Base-by-base conservation (phyloP, 2,113 vertebrate species). In the Furnarius figulus region DNA sequence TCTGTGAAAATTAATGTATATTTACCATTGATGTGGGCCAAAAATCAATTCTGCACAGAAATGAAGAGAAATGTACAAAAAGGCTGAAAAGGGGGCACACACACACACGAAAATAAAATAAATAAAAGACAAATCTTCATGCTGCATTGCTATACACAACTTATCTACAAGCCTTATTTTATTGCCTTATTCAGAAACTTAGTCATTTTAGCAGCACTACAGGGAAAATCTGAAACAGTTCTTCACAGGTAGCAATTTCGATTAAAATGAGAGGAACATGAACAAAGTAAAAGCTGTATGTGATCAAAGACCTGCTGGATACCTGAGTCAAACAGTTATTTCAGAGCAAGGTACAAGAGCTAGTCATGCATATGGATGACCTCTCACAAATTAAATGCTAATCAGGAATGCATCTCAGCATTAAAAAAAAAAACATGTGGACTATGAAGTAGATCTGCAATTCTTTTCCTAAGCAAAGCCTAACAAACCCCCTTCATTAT, bases 361-460 rank as follows among this genome's bases (percentile, higher is more conserved):
- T 78, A 92, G 89, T 95, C 93, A 96, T 97, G 92, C 89, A 96
- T 96, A 97, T 91, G 96, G 93, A 97, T 94, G 90, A 95, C 96
- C 94, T 96, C 96, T 97, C 87, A 73, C 88, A 90, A 96, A 98
- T 96, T 94, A 89, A 95, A 95, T 92, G 81, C 85, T 96, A 74
- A 93, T 93, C 92, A 81, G 85, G 50, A 95, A 91, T 30, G 88
- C 78, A 95, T 76, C 91, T 92, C 77, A 74, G 67, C 85, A 65
- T 53, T 22, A 27, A 49, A 80, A 78, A 84, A 78, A 84, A 14
- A 76, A 61, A 58, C 7, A 76, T 52, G 56, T 71, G n/a, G 37
- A 89, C 94, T 91, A 8, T 9, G 83, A 90, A 96, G 47, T 14
- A 66, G 24, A 68, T 68, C 47, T 58, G 35, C 76, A 87, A 91